Evolutionary conservation across 2,888 invertebrate species (phyloP).

Genomic region (Anoplius nigerrimus): DNA sequence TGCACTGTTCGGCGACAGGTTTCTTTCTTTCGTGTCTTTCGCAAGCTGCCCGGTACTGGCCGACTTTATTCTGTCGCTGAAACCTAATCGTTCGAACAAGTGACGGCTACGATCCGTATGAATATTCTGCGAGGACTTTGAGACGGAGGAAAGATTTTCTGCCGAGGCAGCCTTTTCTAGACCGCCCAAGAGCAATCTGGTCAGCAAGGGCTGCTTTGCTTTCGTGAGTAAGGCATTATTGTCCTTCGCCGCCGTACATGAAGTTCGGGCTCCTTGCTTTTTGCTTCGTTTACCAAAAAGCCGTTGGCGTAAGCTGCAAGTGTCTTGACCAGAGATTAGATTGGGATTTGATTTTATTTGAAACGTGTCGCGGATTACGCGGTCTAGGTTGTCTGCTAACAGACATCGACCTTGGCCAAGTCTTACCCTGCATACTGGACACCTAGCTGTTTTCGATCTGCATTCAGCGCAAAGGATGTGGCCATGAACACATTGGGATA

Average conservation of each 20-base stretch:
- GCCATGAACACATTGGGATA: slow-evolving; percentile 80
- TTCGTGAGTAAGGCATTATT: slow-evolving; percentile 20
- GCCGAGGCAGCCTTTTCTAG: slow-evolving; percentile 67
- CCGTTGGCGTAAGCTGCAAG: slow-evolving; percentile 46
- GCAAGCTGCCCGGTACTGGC: slow-evolving; percentile 71
- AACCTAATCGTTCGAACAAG: slow-evolving; percentile 51
- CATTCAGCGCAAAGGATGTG: slow-evolving; percentile 80
- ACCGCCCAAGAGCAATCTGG: slow-evolving; percentile 51
- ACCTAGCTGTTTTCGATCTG: slow-evolving; percentile 77
- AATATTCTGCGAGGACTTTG: slow-evolving; percentile 7
- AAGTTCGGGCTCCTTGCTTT: neutral
- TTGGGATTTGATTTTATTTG: slow-evolving; percentile 27
- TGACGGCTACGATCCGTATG: slow-evolving; percentile 14
- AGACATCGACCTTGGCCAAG: slow-evolving; percentile 71
- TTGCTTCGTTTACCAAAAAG: slow-evolving; percentile 54
- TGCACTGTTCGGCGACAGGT: neutral
- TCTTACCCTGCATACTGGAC: slow-evolving; percentile 79
- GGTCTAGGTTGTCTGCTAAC: slow-evolving; percentile 69
- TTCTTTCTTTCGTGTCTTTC: slow-evolving; percentile 16
- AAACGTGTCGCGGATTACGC: slow-evolving; percentile 65
- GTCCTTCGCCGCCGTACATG: neutral
- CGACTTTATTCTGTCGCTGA: slow-evolving; percentile 66
- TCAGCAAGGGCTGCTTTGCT: slow-evolving; percentile 36
- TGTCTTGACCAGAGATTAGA: neutral
- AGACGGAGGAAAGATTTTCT: slow-evolving; percentile 62